Base-by-base conservation (phyloP, 2,113 vertebrate genomes). In the Protomyctophum bolini region DNA sequence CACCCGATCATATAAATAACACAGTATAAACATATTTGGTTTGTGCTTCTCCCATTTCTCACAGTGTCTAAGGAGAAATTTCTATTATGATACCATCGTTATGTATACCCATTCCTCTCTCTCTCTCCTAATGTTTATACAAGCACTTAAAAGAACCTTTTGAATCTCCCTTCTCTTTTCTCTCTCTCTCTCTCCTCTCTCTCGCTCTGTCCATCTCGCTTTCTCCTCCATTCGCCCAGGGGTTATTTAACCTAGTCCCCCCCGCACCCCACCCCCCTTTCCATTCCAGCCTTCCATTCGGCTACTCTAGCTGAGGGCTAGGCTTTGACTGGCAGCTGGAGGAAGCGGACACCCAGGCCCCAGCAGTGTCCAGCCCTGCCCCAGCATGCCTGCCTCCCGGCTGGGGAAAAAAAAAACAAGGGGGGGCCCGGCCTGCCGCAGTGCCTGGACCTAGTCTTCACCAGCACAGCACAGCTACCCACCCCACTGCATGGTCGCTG, bases 251-350 rank as follows among this genome's bases (percentile, higher is more conserved):
- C 89, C 91, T 88, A 21, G 87, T 82, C 70, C 71, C 78, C 79
- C 75, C 77, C 75, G 72, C 77, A 73, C 68, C 77, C 83, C 63
- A 80, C 80, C 64, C 75, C 83, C 65, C 64, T n/a, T 6, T 55
- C 8, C 10, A 3, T 14, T 58, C 14, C n/a, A 21, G 8, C 14
- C 10, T 59, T 82, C 75, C 67, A 71, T 90, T 89, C 77, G 78
- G 79, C 85, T 81, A 71, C 75, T 73, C 68, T 88, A 82, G 88
- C 89, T 90, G 72, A 82, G 73, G 87, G 88, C 74, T 59, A 82
- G 73, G 79, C 83, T 87, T 88, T 91, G 91, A 93, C 83, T 89
- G 92, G 88, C 92, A 89, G 88, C 80, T 77, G 46, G 71, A 83
- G 90, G 87, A 92, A 92, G 83, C 58, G 59, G 84, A 92, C 86